These are phyloP conservation scores for Hetaerina americana DNA, from an alignment of 1,140 invertebrate genomes.

Conservation along the genomic window DNA sequence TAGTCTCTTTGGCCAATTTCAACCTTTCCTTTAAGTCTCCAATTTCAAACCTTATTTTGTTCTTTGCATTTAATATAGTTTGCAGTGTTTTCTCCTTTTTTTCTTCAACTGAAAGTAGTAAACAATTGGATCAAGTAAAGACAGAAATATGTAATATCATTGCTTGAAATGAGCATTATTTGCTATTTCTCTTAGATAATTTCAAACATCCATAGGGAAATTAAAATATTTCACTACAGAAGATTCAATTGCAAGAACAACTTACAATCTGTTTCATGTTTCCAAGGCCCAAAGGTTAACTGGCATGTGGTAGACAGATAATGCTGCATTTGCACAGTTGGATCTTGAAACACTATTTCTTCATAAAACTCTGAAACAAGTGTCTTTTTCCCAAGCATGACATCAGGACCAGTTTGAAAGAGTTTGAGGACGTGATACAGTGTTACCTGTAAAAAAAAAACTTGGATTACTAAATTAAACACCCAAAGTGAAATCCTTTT, in stretches of 20 bases:
- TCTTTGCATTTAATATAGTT: conserved; percentile 64
- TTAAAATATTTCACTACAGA: conserved; percentile 4
- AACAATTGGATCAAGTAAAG: not conserved
- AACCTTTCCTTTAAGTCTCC: conserved; percentile 75
- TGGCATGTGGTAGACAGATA: conserved; percentile 63
- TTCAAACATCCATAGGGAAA: conserved; percentile 7
- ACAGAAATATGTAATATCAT: not conserved
- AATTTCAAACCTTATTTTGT: conserved; percentile 74
- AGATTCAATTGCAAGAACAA: conserved; percentile 18
- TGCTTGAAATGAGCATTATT: conserved; percentile 4
- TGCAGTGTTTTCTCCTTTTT: conserved; percentile 73
- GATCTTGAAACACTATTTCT: conserved; percentile 95
- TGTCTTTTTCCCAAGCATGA: conserved; percentile 52
- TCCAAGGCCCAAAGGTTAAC: conserved; percentile 57
- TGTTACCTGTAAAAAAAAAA: conserved; percentile 53
- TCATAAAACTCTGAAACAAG: conserved; percentile 92
- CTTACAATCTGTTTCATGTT: conserved; percentile 87
- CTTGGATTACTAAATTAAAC: conserved; percentile 10
- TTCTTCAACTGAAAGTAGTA: conserved; percentile 65
- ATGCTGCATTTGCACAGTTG: conserved; percentile 85
- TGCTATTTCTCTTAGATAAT: no score
- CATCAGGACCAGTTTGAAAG: conserved; percentile 70
- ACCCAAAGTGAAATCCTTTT: no score
- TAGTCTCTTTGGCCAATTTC: conserved; percentile 78
- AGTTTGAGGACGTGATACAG: conserved; percentile 92